phyloP scores from a whole-genome alignment of 1,140 invertebrate species.

The Chrysopa pallens region DNA sequence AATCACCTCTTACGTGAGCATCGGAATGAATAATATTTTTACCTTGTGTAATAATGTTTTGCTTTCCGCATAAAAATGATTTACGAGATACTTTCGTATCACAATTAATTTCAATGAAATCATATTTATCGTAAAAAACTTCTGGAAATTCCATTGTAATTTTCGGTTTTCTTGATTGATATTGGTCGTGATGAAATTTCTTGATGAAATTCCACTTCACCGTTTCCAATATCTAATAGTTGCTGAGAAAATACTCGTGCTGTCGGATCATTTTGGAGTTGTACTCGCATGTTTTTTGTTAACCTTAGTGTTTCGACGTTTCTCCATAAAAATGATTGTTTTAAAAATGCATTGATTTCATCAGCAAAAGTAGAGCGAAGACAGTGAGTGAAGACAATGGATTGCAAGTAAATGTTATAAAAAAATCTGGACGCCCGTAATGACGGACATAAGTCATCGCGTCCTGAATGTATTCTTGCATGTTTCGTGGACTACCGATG shows the following conservation, averaged over 20 bases:
- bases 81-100: too few relatives aligned
- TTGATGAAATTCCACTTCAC: conserved; percentile 5
- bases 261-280: conserved; percentile 10
- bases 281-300: conserved; percentile 12
- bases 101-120: too few relatives aligned
- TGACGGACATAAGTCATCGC: conserved; percentile 21
- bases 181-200: too few relatives aligned
- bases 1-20: too few relatives aligned
- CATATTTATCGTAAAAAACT: too few relatives aligned
- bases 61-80: too few relatives aligned
- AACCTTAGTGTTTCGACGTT: conserved; percentile 17
- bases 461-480: conserved; percentile 24
- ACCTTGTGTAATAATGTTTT: too few relatives aligned
- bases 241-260: conserved; percentile 11
- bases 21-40: too few relatives aligned
- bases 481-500: conserved; percentile 19
- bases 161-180: too few relatives aligned
- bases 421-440: conserved; percentile 22
- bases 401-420: conserved; percentile 29
- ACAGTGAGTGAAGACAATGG: conserved; percentile 24
- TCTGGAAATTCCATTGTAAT: too few relatives aligned
- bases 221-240: conserved; percentile 13
- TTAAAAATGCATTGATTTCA: conserved; percentile 24
- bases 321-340: conserved; percentile 21
- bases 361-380: conserved; percentile 20